Percentiles rank a stretch among this genome's conserved stretches.
These are phyloP conservation scores for Acanthurus tractus DNA, from an alignment of 2,797 vertebrate species.

Conservation along the genomic window DNA sequence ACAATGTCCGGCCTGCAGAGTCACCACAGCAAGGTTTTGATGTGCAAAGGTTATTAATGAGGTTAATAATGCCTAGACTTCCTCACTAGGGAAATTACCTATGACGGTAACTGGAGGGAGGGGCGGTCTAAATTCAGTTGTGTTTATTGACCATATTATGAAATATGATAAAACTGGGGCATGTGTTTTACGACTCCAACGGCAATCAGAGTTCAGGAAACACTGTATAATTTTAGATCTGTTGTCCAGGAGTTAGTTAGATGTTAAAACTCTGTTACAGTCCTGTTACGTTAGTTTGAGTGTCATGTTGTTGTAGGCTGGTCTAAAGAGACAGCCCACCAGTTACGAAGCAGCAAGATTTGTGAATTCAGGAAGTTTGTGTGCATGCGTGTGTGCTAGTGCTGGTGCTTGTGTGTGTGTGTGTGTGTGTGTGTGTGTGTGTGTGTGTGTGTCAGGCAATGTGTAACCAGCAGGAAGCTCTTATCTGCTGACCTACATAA, in stretches of 20 bases:
- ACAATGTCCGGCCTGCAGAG: conserved; percentile 2
- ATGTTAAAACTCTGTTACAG: not conserved
- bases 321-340: conserved; percentile 23
- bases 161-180: conserved; percentile 3
- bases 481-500: conserved; percentile 82
- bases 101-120: not conserved
- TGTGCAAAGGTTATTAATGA: conserved; percentile 53
- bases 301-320: conserved; percentile 15
- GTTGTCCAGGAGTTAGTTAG: not conserved
- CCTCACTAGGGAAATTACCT: conserved; percentile 29
- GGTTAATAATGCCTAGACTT: conserved; percentile 47
- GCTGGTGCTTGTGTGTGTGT: conserved; percentile 25
- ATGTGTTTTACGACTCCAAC: conserved; percentile 3
- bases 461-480: conserved; percentile 80
- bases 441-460: conserved; percentile 64
- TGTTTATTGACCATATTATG: not conserved
- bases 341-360: conserved; percentile 42
- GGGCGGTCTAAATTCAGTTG: too few relatives aligned
- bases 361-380: conserved; percentile 66
- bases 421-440: conserved; percentile 33
- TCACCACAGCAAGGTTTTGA: conserved; percentile 30
- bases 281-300: not conserved
- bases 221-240: not conserved
- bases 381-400: conserved; percentile 10
- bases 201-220: not conserved